phyloP scores from a whole-genome alignment of 2,797 vertebrate genomes.

The Chelon labrosus region DNA sequence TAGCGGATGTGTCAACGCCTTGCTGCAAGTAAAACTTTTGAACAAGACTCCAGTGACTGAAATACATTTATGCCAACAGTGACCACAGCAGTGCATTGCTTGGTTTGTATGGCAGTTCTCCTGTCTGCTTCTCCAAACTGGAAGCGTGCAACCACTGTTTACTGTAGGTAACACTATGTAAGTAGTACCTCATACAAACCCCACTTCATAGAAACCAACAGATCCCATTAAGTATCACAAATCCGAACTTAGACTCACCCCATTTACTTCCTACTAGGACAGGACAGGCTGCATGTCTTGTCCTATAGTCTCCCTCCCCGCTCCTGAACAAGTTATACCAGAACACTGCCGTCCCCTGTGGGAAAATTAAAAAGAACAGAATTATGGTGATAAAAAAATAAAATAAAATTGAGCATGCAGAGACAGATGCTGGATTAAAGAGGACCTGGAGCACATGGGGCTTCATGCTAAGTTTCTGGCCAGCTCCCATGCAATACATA shows the following conservation, averaged over 20 bases:
- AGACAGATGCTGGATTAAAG: neutral
- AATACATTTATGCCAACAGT: too few relatives aligned
- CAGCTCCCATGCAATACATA: neutral
- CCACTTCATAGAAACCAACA: too few relatives aligned
- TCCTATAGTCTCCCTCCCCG: constrained; percentile 96
- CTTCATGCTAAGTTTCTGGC: neutral
- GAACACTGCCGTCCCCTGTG: constrained; percentile 96
- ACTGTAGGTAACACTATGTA: too few relatives aligned
- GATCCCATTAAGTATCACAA: too few relatives aligned
- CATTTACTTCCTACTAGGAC: constrained; percentile 98
- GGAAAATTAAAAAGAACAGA: constrained; percentile 1
- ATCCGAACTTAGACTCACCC: constrained; percentile 87
- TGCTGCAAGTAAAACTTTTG: too few relatives aligned
- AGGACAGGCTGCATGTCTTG: constrained; percentile 96
- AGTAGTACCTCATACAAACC: too few relatives aligned
- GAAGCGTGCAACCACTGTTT: too few relatives aligned
- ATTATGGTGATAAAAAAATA: neutral
- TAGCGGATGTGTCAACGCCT: too few relatives aligned
- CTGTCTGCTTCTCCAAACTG: too few relatives aligned
- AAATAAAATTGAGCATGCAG: neutral
- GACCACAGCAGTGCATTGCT: too few relatives aligned
- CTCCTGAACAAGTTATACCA: constrained; percentile 98
- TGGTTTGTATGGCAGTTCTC: too few relatives aligned
- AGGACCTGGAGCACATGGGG: neutral
- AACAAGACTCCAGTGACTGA: too few relatives aligned